These are phyloP conservation scores for Mycetomoellerius zeteki DNA, from an alignment of 1,140 invertebrate species.

Conservation along the genomic window DNA sequence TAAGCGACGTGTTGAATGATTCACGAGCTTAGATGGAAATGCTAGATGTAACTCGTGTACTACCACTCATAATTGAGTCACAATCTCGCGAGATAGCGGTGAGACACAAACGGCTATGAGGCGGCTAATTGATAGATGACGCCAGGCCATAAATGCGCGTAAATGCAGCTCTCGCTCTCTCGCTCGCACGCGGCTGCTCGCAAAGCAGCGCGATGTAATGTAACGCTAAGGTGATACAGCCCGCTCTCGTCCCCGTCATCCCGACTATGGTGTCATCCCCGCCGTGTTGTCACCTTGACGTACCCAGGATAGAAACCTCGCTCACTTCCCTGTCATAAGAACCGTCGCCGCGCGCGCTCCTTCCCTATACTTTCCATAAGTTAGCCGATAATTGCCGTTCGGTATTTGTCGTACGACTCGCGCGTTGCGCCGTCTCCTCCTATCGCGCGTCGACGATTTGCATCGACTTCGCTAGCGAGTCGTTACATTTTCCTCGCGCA, in stretches of 20 bases:
- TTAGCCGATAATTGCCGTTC: slow-evolving; percentile 78
- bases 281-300: slow-evolving; percentile 79
- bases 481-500: slow-evolving; percentile 33
- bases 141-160: slow-evolving; percentile 52
- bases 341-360: slow-evolving; percentile 68
- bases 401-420: slow-evolving; percentile 75
- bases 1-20: slow-evolving; percentile 45
- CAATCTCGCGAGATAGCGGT: slow-evolving; percentile 39
- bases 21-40: slow-evolving; percentile 54
- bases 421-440: not conserved
- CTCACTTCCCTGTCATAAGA: slow-evolving; percentile 81
- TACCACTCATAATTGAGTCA: slow-evolving; percentile 43
- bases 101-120: slow-evolving; percentile 43
- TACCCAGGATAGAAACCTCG: slow-evolving; percentile 77
- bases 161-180: slow-evolving; percentile 37
- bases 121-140: slow-evolving; percentile 63
- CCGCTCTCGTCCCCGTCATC: slow-evolving; percentile 23
- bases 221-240: slow-evolving; percentile 37
- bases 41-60: slow-evolving; percentile 26
- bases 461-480: not conserved
- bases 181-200: not conserved
- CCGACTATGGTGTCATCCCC: slow-evolving; percentile 72
- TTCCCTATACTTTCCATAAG: slow-evolving; percentile 80
- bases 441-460: slow-evolving; percentile 20
- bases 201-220: slow-evolving; percentile 43